Base-by-base conservation (phyloP, 2,888 invertebrate genomes). In the Drosophila demipolita region DNA sequence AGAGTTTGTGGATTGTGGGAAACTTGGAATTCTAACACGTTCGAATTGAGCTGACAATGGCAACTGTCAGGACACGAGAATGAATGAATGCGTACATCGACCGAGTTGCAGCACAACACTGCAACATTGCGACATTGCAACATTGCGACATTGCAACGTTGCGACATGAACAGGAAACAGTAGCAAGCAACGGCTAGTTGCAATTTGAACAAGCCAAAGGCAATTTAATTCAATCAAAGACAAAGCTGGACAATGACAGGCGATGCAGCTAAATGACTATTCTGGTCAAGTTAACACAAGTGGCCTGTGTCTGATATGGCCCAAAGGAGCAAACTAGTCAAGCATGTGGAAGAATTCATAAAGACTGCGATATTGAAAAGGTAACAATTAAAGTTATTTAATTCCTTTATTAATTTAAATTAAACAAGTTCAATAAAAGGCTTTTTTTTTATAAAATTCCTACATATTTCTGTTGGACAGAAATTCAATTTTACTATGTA, bases 161-260 rank as follows among this genome's bases (percentile, higher is more conserved):
- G 42, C 42, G 49, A 75, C 78, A 72, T 57, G 67, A 7, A 65
- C 63, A 62, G 67, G 58, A 80, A 57, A 68, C 63, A 63, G 65
- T 26, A 57, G 35, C 49, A 61, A 63, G 32, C 45, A 58, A n/a
- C 52, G n/a, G 20, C 48, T 42, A 55, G 55, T 29, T 66, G 64
- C 68, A 38, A 60, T 57, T 50, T 40, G 36, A 54, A 66, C 80
- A 79, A 70, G 67, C 54, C 80, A 76, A 68, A 68, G 57, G 70
- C 80, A 84, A 82, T 89, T 89, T 85, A 87, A 89, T 85, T 85
- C 82, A 85, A 89, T 89, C 87, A 89, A 80, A 89, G 89, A 78
- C 89, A 80, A 80, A 80, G 80, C 84, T 73, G 61, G 63, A 69
- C 81, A 78, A 59, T 78, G 75, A 88, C 83, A 80, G 60, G 60